Conservation (phyloP, 1,140 invertebrate genomes). For the Euwallacea similis region DNA sequence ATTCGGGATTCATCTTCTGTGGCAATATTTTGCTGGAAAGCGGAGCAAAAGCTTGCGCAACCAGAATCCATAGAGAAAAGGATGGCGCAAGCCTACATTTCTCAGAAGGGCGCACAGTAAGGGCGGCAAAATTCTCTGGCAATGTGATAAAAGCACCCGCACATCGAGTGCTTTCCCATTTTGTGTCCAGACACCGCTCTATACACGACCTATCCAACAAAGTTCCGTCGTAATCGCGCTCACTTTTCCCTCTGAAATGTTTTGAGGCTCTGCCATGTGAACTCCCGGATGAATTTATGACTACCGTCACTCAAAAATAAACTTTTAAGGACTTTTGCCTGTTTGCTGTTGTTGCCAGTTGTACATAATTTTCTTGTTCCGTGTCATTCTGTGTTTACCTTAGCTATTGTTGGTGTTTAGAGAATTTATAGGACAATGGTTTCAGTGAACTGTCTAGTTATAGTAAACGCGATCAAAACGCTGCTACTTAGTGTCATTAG, state of each 20-base stretch:
- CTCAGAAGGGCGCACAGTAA: conserved; percentile 32
- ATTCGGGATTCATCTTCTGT: conserved; percentile 30
- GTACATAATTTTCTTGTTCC: conserved; percentile 5
- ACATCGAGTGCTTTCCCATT: conserved; percentile 25
- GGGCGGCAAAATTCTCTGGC: conserved; percentile 38
- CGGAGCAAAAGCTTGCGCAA: conserved; percentile 35
- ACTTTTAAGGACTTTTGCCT: conserved; percentile 4
- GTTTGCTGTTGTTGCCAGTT: not conserved
- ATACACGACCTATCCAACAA: conserved; percentile 28
- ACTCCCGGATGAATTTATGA: conserved; percentile 1
- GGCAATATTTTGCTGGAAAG: conserved; percentile 34
- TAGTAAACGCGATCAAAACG: conserved; percentile 11
- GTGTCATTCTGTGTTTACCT: not conserved
- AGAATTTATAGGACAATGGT: conserved; percentile 21
- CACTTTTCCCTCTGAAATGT: conserved; percentile 7
- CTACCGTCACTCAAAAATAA: not conserved
- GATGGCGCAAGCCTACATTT: conserved; percentile 37
- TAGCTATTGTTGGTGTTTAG: conserved; percentile 21
- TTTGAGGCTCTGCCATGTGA: conserved; percentile 5
- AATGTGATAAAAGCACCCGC: conserved; percentile 38
- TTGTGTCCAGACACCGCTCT: conserved; percentile 23
- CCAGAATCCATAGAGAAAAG: conserved; percentile 23
- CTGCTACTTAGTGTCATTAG: conserved; percentile 23
- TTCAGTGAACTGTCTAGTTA: conserved; percentile 13
- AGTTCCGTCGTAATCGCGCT: conserved; percentile 22